These are phyloP conservation scores for Myotis yumanensis DNA, from an alignment of 2,113 vertebrate species.

Conservation along the genomic window DNA sequence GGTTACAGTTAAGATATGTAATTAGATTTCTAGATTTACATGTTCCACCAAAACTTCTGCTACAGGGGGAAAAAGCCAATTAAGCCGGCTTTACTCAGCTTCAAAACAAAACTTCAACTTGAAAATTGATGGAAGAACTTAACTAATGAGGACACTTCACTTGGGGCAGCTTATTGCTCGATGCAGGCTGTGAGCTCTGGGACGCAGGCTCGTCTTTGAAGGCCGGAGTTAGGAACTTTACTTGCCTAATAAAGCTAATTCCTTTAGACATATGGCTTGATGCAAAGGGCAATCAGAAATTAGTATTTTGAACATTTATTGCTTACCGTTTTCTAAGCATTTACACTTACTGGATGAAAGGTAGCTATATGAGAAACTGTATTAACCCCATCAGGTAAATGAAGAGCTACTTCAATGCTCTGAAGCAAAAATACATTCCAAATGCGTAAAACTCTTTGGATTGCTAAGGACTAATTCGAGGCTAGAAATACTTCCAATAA, in stretches of 20 bases:
- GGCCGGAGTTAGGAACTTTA: background rate
- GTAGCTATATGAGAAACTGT: background rate
- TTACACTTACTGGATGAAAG: conserved; percentile 20
- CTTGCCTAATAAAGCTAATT: conserved; percentile 18
- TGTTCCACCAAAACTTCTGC: conserved; percentile 75
- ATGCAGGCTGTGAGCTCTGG: background rate
- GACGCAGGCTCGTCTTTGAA: background rate
- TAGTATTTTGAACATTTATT: background rate
- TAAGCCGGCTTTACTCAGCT: conserved; percentile 76
- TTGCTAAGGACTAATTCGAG: background rate
- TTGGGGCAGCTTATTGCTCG: background rate
- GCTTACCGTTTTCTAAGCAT: background rate
- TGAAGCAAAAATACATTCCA: conserved; percentile 17
- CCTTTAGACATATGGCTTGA: background rate
- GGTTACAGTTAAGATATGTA: conserved; percentile 79
- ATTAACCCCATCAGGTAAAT: background rate
- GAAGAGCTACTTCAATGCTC: background rate
- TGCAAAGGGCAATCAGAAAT: background rate
- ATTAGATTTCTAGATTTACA: conserved; percentile 79
- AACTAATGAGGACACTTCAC: background rate
- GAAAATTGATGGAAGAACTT: conserved; percentile 66
- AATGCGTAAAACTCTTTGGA: background rate
- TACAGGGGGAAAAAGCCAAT: conserved; percentile 69
- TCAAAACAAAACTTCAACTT: conserved; percentile 75
- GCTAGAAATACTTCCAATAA: background rate